phyloP scores from a whole-genome alignment of 1,140 invertebrate genomes.

The Microplitis demolitor region DNA sequence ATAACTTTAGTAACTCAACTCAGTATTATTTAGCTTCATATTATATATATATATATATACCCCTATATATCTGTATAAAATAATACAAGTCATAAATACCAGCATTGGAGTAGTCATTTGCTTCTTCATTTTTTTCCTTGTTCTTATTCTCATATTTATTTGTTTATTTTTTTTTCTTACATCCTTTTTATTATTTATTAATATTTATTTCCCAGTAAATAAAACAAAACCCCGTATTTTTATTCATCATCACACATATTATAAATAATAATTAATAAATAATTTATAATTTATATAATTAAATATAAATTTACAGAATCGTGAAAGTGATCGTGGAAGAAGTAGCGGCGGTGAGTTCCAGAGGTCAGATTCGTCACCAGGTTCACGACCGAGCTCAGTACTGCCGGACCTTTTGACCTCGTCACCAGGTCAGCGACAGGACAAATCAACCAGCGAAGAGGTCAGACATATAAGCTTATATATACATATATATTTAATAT shows the following conservation, averaged over 20 bases:
- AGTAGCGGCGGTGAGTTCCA: slow-evolving; percentile 67
- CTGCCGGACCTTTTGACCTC: slow-evolving; percentile 91
- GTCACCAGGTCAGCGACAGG: slow-evolving; percentile 83
- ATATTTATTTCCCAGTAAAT: background rate
- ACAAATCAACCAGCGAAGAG: slow-evolving; percentile 94
- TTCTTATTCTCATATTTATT: slow-evolving; percentile 26
- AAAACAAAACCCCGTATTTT: background rate
- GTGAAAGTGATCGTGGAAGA: slow-evolving; percentile 61
- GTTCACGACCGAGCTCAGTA: slow-evolving; percentile 82
- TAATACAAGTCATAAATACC: slow-evolving; percentile 9
- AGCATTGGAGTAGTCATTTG: slow-evolving; percentile 10
- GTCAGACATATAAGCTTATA: slow-evolving; percentile 64
- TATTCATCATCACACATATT: too few species aligned
- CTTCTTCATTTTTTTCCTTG: slow-evolving; percentile 29
- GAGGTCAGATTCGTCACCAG: slow-evolving; percentile 66
- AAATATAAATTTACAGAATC: slow-evolving; percentile 64
- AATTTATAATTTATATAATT: slow-evolving; percentile 5
- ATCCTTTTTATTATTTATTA: background rate
- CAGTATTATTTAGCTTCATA: background rate
- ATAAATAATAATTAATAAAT: background rate
- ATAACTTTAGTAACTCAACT: slow-evolving; percentile 2
- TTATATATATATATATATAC: too few species aligned
- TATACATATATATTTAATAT: slow-evolving; percentile 25
- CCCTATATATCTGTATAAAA: background rate
- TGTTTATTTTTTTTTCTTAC: slow-evolving; percentile 12